These are phyloP conservation scores for Arvicanthis niloticus DNA, from an alignment of 2,113 vertebrate genomes.

Conservation along the genomic window DNA sequence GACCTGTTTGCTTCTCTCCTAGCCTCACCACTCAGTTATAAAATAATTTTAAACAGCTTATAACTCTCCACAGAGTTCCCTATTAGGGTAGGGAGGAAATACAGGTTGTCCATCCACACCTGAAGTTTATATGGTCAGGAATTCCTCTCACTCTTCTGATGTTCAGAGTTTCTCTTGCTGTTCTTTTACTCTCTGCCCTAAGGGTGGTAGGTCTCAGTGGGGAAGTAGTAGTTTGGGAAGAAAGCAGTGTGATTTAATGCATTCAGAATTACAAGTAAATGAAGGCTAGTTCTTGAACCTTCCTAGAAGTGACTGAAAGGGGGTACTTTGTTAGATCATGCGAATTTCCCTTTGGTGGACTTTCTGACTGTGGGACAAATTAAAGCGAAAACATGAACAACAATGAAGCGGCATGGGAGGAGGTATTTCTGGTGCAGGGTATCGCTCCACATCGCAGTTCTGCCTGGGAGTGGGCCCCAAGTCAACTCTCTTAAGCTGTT, in stretches of 20 bases:
- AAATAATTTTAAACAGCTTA: neutral
- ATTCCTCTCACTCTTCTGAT: neutral
- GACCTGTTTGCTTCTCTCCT: neutral
- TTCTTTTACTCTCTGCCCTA: neutral
- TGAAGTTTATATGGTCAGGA: slow-evolving; percentile 6
- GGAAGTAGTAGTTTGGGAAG: neutral
- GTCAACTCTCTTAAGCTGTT: slow-evolving; percentile 33
- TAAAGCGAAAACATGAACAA: slow-evolving; percentile 20
- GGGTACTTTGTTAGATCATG: neutral
- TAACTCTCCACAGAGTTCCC: neutral
- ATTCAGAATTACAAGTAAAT: slow-evolving; percentile 2
- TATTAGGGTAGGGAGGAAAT: neutral
- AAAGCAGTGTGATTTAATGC: slow-evolving; percentile 19
- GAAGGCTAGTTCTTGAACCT: neutral
- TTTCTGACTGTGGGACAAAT: slow-evolving; percentile 39
- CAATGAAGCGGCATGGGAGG: neutral
- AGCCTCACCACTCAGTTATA: neutral
- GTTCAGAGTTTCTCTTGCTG: neutral
- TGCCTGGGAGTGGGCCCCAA: slow-evolving; percentile 10
- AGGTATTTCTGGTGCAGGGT: slow-evolving; percentile 40
- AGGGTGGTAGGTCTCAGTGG: neutral
- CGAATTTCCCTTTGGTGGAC: neutral
- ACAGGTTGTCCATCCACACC: neutral
- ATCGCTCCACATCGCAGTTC: neutral
- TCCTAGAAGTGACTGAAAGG: neutral